A percentile compares a stretch with the other conserved stretches of the same genome.
Conservation (phyloP, 2,888 invertebrate genomes). For the Gymnoscelis rufifasciata region DNA sequence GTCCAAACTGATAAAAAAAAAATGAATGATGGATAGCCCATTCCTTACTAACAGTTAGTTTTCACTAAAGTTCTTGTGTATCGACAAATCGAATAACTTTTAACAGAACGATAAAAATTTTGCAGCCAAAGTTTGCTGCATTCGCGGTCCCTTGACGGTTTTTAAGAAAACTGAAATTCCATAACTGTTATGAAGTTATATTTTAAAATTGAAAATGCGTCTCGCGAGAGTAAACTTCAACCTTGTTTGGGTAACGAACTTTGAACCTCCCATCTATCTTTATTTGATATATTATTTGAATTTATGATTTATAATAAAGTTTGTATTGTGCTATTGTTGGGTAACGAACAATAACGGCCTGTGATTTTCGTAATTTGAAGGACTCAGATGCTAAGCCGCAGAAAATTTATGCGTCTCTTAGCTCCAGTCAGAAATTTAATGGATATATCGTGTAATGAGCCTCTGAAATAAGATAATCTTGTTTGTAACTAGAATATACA, state of each 20-base stretch:
- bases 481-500: not conserved
- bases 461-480: conserved; percentile 1
- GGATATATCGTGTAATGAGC: not conserved
- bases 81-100: not conserved
- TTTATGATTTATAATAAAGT: conserved; percentile 1
- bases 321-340: not conserved
- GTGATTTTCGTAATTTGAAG: not conserved
- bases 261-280: conserved; percentile 1
- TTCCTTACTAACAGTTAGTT: too few relatives aligned
- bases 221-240: conserved; percentile 16
- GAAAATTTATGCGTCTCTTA: conserved; percentile 1
- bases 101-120: conserved; percentile 6
- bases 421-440: not conserved
- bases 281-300: not conserved
- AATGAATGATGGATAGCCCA: too few relatives aligned
- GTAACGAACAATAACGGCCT: not conserved
- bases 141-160: conserved; percentile 15
- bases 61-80: too few relatives aligned
- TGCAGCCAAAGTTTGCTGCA: conserved; percentile 6
- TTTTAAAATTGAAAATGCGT: conserved; percentile 25
- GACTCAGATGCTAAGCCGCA: not conserved
- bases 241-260: conserved; percentile 4
- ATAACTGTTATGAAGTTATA: conserved; percentile 15
- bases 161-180: conserved; percentile 21
- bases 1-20: too few relatives aligned